These are phyloP conservation scores for Drosophila santomea DNA, from an alignment of 1,140 invertebrate genomes.

Conservation along the genomic window DNA sequence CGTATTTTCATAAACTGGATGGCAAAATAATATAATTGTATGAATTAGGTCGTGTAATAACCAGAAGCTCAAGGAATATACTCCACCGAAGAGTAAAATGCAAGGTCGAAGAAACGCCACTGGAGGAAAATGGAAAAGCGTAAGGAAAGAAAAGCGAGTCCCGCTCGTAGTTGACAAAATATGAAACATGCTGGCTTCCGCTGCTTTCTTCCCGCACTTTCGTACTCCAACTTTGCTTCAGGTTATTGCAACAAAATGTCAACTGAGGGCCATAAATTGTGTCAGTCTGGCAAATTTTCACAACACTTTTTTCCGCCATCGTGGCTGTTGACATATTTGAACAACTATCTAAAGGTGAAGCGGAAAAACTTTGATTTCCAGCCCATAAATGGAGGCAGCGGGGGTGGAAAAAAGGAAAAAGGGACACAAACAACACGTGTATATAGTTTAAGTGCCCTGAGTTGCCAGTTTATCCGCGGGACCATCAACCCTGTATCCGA, in stretches of 20 bases:
- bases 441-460: conserved; percentile 58
- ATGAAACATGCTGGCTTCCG: conserved; percentile 72
- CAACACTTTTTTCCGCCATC: conserved; percentile 48
- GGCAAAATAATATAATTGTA: too few species aligned
- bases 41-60: too few species aligned
- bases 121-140: neutral
- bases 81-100: conserved; percentile 6
- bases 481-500: conserved; percentile 22
- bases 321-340: conserved; percentile 78
- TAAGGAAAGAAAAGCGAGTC: conserved; percentile 20
- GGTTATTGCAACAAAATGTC: conserved; percentile 80
- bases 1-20: too few species aligned
- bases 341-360: conserved; percentile 68
- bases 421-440: conserved; percentile 60
- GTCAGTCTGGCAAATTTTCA: conserved; percentile 72
- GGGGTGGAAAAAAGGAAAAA: conserved; percentile 17
- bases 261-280: conserved; percentile 77
- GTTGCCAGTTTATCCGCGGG: conserved; percentile 45
- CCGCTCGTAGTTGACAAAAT: conserved; percentile 68
- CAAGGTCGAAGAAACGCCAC: neutral
- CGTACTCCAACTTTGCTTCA: conserved; percentile 28
- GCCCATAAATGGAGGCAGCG: conserved; percentile 2
- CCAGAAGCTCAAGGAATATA: neutral
- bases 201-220: conserved; percentile 25
- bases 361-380: conserved; percentile 72